phyloP scores from a whole-genome alignment of 2,113 vertebrate species.

The Lepus americanus region DNA sequence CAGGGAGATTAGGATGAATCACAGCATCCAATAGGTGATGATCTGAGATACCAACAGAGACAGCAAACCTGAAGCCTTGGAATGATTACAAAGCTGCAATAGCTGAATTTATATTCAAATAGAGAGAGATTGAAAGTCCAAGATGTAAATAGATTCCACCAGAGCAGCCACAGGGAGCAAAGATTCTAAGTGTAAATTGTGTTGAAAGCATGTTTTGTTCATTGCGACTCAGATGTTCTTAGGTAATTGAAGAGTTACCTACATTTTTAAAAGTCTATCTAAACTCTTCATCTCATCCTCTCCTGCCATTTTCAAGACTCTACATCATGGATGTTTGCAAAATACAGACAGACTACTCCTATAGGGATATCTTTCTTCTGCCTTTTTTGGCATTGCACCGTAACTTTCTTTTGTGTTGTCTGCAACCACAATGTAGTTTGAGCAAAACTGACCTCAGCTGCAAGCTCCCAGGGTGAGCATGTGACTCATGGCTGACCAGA shows the following conservation, averaged over 20 bases:
- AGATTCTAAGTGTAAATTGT: background rate
- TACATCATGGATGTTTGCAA: background rate
- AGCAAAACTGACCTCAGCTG: background rate
- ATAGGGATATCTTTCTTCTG: background rate
- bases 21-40: background rate
- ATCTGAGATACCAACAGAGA: background rate
- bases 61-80: background rate
- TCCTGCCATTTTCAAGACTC: background rate
- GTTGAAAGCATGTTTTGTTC: background rate
- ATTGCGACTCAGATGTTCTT: background rate
- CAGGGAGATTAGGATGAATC: background rate
- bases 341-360: background rate
- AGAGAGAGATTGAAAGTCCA: slow-evolving; percentile 36
- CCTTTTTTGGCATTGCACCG: background rate
- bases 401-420: background rate
- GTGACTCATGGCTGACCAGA: background rate
- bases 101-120: slow-evolving; percentile 19
- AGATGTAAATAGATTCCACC: background rate
- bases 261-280: background rate
- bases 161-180: background rate
- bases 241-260: background rate
- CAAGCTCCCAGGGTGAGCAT: background rate
- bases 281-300: slow-evolving; percentile 4
- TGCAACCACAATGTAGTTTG: background rate
- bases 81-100: background rate